Percentiles rank a stretch among this genome's conserved stretches.
These are phyloP conservation scores for Psittacula echo DNA, from an alignment of 2,797 vertebrate species.

Conservation along the genomic window DNA sequence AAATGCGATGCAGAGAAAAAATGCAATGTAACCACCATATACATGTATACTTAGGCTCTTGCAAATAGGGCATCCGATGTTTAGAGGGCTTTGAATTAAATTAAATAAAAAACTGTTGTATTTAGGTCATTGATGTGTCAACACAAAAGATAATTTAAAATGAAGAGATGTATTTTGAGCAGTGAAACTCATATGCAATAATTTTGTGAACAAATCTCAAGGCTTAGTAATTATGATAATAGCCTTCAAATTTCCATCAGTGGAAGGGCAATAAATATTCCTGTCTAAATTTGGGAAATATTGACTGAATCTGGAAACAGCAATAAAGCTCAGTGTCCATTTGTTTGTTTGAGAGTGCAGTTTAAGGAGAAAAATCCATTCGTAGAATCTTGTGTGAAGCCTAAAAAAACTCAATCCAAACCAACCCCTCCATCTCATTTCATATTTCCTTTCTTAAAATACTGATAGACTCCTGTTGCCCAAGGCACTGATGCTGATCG, in stretches of 20 bases:
- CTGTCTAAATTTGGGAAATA: conserved; percentile 64
- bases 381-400: conserved; percentile 7
- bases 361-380: conserved; percentile 56
- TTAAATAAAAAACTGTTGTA: conserved; percentile 52
- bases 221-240: conserved; percentile 67
- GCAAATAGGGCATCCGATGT: conserved; percentile 45
- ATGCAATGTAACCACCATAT: conserved; percentile 43
- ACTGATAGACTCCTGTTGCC: conserved; percentile 17
- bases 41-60: conserved; percentile 19
- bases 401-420: background rate
- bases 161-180: conserved; percentile 38
- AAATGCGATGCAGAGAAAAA: conserved; percentile 77
- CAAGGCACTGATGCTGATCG: conserved; percentile 42
- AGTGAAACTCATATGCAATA: conserved; percentile 34
- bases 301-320: conserved; percentile 61
- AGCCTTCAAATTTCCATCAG: conserved; percentile 59
- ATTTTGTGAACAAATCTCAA: conserved; percentile 64
- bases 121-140: conserved; percentile 50
- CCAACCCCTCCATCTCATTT: conserved; percentile 35
- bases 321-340: conserved; percentile 29
- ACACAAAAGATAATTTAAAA: conserved; percentile 60
- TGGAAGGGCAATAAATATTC: conserved; percentile 51
- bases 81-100: conserved; percentile 71
- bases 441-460: conserved; percentile 64
- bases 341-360: conserved; percentile 37